phyloP scores from a whole-genome alignment of 2,888 invertebrate species.

The Xanthostigma xanthostigma region DNA sequence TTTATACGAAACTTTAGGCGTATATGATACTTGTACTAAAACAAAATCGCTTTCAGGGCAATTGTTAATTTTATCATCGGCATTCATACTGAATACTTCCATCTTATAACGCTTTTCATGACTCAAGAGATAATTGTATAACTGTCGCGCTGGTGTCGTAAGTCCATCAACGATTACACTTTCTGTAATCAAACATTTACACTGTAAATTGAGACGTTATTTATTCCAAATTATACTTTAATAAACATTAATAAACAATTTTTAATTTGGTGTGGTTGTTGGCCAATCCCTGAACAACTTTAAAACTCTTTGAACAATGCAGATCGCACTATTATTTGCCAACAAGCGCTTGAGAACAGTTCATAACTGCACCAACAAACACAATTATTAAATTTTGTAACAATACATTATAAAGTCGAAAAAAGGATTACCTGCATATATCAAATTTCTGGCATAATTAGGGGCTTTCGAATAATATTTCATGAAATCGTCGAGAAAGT shows the following conservation, averaged over 20 bases:
- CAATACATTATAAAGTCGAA: background rate
- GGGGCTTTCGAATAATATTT: constrained; percentile 65
- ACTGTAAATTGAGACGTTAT: no score
- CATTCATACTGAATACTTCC: constrained; percentile 47
- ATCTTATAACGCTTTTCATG: constrained; percentile 52
- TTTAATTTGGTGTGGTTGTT: no score
- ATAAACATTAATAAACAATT: no score
- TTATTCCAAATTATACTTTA: no score
- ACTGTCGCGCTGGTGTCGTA: constrained; percentile 43
- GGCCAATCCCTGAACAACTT: no score
- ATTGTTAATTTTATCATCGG: constrained; percentile 22
- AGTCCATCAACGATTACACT: constrained; percentile 39
- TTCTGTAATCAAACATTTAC: constrained; percentile 27
- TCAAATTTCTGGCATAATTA: constrained; percentile 56
- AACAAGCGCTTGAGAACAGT: no score
- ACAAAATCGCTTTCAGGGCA: constrained; percentile 40
- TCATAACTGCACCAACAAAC: no score
- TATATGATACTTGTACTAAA: constrained; percentile 41
- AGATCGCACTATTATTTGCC: no score
- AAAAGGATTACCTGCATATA: constrained; percentile 41
- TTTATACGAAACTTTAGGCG: constrained; percentile 38
- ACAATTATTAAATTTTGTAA: no score
- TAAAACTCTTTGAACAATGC: no score
- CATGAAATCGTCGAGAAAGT: constrained; percentile 60
- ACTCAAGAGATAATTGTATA: constrained; percentile 53